These are phyloP conservation scores for Ptyas mucosa DNA, from an alignment of 2,113 vertebrate genomes.

Conservation along the genomic window DNA sequence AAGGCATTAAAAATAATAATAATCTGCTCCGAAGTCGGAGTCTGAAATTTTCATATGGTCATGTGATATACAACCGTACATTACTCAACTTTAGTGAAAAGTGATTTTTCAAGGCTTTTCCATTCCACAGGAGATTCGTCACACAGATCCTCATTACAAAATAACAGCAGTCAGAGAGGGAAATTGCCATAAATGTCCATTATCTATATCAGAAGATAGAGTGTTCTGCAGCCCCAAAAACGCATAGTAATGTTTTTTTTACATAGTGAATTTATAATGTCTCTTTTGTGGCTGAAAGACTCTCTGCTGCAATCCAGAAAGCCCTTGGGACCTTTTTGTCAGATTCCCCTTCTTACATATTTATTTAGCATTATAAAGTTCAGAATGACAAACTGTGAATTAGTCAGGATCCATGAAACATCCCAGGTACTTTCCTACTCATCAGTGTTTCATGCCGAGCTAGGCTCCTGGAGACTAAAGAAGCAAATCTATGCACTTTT, in stretches of 20 bases:
- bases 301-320: conserved; percentile 5
- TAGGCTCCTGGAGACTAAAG: neutral
- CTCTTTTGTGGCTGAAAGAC: conserved; percentile 42
- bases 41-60: neutral
- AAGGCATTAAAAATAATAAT: neutral
- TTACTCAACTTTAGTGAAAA: neutral
- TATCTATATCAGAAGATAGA: conserved; percentile 65
- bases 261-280: conserved; percentile 34
- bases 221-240: conserved; percentile 59
- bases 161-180: conserved; percentile 43
- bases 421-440: neutral
- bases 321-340: conserved; percentile 35
- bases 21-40: neutral
- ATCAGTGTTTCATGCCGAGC: conserved; percentile 2
- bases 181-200: conserved; percentile 61
- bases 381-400: conserved; percentile 19
- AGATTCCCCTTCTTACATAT: conserved; percentile 44
- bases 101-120: conserved; percentile 10
- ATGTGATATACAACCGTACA: neutral
- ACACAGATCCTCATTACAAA: conserved; percentile 23
- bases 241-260: conserved; percentile 39
- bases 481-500: neutral
- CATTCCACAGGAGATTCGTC: conserved; percentile 2
- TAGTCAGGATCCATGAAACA: conserved; percentile 11
- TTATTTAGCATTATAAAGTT: conserved; percentile 33